Base-by-base conservation (phyloP, 2,888 invertebrate species). In the Apodemia mormo region DNA sequence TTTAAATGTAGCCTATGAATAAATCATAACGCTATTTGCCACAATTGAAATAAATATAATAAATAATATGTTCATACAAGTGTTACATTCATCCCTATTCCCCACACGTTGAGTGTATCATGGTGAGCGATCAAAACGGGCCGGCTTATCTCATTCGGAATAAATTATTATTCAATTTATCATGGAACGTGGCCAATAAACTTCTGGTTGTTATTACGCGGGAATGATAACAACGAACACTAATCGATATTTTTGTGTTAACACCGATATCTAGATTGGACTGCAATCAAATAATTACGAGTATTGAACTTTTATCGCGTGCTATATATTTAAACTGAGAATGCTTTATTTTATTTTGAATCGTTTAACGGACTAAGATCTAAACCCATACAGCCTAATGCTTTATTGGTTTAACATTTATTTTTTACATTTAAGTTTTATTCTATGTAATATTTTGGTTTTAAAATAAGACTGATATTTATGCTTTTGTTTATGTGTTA, bases 131-230 rank as follows among this genome's bases (percentile, higher is more conserved):
- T 89, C 90, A 77, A 76, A 77, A 78, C 79, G 76, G 70, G 76
- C 58, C 58, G 12, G 12, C 85, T 89, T 91, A 91, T 92, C 90
- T 87, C 75, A 80, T 76, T 79, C 79, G 77, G 81, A 88, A 91
- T 92, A 92, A 92, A 92, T 92, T 91, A 90, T 89, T 90, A 90
- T 89, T 89, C 90, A 90, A 92, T 92, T 90, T 91, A 92, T 92
- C 90, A 90, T 78, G 73, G 76, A 80, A 79, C 85, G 84, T 78
- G 80, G 81, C 86, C 85, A 88, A 90, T 91, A 90, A 90, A 92
- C 91, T 91, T 84, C 90, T 87, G 88, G 84, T 82, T 80, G 86
- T 89, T 90, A 89, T 90, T 89, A 89, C 90, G 86, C 86, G 80
- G 75, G 76, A 14, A 77, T 74, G 76, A 79, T 88, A 90, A 90